Evolutionary conservation across 2,113 vertebrate species (phyloP).

Genomic region (Zosterops borbonicus): DNA sequence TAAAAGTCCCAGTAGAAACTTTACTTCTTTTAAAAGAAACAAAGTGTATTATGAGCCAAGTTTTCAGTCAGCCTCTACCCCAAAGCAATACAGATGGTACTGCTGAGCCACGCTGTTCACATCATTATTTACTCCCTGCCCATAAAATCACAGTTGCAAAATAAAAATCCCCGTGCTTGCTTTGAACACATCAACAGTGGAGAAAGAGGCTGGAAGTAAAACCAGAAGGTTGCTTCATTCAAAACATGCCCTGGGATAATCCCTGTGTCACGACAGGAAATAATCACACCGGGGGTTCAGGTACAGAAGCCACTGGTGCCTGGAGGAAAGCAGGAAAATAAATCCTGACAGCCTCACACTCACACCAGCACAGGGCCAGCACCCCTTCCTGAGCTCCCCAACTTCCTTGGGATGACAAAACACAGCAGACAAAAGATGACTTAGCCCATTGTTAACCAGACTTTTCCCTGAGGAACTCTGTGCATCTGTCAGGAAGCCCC

Average conservation of each 20-base stretch:
- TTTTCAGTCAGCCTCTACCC: not conserved
- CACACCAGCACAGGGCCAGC: not conserved
- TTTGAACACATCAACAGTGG: not conserved
- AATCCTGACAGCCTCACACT: not conserved
- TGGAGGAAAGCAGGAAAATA: not conserved
- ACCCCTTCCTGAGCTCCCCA: rapidly evolving
- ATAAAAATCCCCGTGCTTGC: not conserved
- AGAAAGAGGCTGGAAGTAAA: not conserved
- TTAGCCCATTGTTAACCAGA: rapidly evolving
- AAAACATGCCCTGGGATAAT: not conserved
- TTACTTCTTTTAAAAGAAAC: not conserved
- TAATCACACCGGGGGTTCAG: not conserved
- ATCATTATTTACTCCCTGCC: not conserved
- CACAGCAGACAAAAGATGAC: not conserved
- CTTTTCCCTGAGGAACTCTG: not conserved
- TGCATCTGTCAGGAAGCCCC: not conserved
- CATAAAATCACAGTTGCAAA: conserved; percentile 3
- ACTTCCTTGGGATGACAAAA: rapidly evolving
- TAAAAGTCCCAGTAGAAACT: not conserved
- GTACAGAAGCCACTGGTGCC: not conserved
- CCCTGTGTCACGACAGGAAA: conserved; percentile 1
- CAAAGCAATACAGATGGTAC: not conserved
- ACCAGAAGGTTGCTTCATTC: not conserved
- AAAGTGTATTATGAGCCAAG: not conserved
- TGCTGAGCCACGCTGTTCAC: not conserved